A percentile compares a stretch with the other conserved stretches of the same genome.
Evolutionary conservation across 1,140 invertebrate species (phyloP).

Genomic region (Meloidogyne floridensis): DNA sequence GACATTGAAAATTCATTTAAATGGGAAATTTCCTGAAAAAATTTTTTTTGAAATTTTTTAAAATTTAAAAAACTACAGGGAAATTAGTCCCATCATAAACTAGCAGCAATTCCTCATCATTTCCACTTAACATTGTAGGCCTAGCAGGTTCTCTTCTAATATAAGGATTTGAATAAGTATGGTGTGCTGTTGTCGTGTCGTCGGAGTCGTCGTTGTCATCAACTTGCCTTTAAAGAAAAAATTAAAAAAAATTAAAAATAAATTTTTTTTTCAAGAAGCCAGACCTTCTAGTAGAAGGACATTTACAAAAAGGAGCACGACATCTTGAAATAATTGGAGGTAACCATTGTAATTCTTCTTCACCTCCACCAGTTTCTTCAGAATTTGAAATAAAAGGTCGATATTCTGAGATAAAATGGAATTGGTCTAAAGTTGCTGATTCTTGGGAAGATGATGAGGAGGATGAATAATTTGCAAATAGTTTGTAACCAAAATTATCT

Average conservation of each 20-base stretch:
- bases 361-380: constrained; percentile 3
- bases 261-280: background rate
- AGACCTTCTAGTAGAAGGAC: constrained; percentile 23
- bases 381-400: constrained; percentile 34
- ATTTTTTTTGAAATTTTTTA: background rate
- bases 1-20: constrained; percentile 39
- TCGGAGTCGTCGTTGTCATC: background rate
- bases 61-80: background rate
- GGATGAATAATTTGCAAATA: constrained; percentile 57
- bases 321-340: constrained; percentile 44
- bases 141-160: constrained; percentile 27
- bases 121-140: background rate
- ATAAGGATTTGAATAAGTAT: background rate
- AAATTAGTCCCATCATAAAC: constrained; percentile 2
- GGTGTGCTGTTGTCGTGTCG: background rate
- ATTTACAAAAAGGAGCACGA: constrained; percentile 56
- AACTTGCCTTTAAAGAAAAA: background rate
- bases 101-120: constrained; percentile 13
- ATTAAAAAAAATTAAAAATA: background rate
- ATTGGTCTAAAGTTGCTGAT: constrained; percentile 32
- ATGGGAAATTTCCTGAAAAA: constrained; percentile 41
- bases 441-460: background rate
- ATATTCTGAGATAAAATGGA: constrained; percentile 37
- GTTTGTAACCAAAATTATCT: constrained; percentile 53
- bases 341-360: background rate